Conservation (phyloP, 2,797 vertebrate species). For the Myioborus melanocephalus region DNA sequence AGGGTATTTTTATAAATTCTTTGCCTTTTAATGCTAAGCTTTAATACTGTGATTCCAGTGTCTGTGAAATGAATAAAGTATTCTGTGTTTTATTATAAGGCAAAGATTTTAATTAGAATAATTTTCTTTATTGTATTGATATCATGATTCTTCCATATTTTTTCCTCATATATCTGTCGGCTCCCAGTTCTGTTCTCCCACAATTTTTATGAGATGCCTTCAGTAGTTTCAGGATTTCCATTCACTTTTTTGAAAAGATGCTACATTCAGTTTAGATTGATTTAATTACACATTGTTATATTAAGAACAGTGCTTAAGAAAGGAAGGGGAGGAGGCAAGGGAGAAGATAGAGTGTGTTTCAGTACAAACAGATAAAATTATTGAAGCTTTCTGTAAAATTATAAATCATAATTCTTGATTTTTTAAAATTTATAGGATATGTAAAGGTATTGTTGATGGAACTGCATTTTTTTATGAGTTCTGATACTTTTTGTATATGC, state of each 20-base stretch:
- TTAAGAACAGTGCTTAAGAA: background rate
- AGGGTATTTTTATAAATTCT: background rate
- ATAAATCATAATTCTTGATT: background rate
- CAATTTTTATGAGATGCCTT: background rate
- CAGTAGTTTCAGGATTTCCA: background rate
- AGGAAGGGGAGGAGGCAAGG: accelerated
- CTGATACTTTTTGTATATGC: background rate
- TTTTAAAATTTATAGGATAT: background rate
- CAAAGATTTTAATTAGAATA: background rate
- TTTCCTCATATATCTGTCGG: background rate
- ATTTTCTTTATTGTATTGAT: background rate
- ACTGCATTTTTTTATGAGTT: background rate
- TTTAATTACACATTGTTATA: background rate
- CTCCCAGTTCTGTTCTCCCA: background rate
- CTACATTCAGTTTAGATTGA: background rate
- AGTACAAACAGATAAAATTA: background rate
- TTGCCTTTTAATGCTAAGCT: background rate
- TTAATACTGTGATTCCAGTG: background rate
- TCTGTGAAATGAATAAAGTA: background rate
- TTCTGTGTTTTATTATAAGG: background rate
- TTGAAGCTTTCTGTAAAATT: background rate
- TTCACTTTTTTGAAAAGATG: background rate
- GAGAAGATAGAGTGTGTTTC: background rate
- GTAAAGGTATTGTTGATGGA: background rate
- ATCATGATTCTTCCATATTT: background rate